A percentile compares a stretch with the other conserved stretches of the same genome.
phyloP scores from a whole-genome alignment of 2,113 vertebrate species.

The Anoura caudifer region DNA sequence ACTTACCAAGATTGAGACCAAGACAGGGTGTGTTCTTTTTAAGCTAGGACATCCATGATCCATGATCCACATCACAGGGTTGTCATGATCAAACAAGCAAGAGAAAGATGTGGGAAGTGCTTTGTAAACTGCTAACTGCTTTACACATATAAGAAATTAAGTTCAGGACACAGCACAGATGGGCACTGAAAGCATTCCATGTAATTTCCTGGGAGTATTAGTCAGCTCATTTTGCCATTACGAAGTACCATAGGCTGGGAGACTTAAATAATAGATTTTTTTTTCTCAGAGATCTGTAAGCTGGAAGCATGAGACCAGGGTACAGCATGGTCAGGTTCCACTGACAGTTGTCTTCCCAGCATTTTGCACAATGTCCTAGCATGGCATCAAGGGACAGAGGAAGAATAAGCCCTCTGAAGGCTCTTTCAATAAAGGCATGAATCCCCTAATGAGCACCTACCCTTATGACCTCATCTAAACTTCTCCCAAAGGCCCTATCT shows the following conservation, averaged over 20 bases:
- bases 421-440: background rate
- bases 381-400: background rate
- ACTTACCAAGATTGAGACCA: background rate
- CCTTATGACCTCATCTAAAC: background rate
- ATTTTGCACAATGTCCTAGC: background rate
- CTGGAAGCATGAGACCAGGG: background rate
- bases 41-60: background rate
- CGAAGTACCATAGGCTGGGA: background rate
- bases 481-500: background rate
- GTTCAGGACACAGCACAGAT: background rate
- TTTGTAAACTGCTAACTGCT: background rate
- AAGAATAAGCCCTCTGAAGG: background rate
- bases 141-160: background rate
- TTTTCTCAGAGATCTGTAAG: background rate
- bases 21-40: background rate
- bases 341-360: background rate
- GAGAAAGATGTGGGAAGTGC: background rate
- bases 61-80: background rate
- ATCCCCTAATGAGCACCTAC: background rate
- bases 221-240: background rate
- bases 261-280: background rate
- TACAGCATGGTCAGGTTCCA: background rate
- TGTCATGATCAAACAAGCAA: background rate
- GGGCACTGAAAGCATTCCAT: background rate
- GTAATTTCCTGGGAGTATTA: background rate